Evolutionary conservation across 2,113 vertebrate genomes (phyloP).

Genomic region (Chelonoidis abingdonii): DNA sequence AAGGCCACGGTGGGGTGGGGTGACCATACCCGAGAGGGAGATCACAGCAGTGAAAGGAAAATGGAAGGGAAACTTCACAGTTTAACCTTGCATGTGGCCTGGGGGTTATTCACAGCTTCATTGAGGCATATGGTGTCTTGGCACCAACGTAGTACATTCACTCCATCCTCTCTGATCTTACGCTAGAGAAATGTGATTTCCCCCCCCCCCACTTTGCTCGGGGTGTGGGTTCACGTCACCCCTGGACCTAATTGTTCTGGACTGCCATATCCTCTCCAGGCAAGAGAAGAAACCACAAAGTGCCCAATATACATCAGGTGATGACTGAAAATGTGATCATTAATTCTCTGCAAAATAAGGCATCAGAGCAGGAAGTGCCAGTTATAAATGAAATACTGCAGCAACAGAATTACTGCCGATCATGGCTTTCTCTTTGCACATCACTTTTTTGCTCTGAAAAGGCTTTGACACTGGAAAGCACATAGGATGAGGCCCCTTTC

Average conservation of each 20-base stretch:
- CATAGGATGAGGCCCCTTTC: not conserved
- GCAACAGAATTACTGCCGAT: not conserved
- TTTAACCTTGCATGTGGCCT: rapidly evolving
- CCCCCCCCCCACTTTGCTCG: not conserved
- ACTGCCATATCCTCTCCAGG: not conserved
- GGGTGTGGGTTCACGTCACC: not conserved
- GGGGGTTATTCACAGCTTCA: not conserved
- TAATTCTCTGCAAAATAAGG: not conserved
- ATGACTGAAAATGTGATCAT: not conserved
- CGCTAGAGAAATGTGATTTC: not conserved
- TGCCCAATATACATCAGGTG: not conserved
- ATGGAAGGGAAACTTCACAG: rapidly evolving
- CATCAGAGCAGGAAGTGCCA: not conserved
- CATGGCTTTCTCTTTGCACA: not conserved
- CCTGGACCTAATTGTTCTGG: not conserved
- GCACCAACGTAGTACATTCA: not conserved
- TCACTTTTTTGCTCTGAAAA: not conserved
- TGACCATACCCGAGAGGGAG: not conserved
- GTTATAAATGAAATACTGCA: not conserved
- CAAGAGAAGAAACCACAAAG: not conserved
- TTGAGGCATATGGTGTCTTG: not conserved
- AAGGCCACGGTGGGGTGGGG: not conserved
- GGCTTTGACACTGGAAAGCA: not conserved
- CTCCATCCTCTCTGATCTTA: not conserved
- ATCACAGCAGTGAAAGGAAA: not conserved